Conservation (phyloP, 2,113 vertebrate species). For the Ailuropoda melanoleuca region DNA sequence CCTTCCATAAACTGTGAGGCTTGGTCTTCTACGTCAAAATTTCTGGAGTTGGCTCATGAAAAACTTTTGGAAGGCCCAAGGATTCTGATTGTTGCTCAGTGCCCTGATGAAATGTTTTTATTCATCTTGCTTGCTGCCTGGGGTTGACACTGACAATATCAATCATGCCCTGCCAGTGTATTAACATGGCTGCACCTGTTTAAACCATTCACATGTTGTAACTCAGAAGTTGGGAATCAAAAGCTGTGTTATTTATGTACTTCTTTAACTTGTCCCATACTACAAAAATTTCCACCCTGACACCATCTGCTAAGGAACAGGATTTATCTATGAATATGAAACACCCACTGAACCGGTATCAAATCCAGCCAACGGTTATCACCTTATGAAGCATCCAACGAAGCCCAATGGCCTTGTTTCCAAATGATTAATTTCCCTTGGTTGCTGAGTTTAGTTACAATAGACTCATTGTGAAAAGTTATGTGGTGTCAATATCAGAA, state of each 20-base stretch:
- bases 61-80: not conserved
- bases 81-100: not conserved
- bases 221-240: not conserved
- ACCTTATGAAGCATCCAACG: not conserved
- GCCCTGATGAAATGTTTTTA: constrained; percentile 36
- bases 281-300: not conserved
- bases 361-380: constrained; percentile 27
- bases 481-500: not conserved
- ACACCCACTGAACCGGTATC: not conserved
- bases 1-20: not conserved
- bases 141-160: not conserved
- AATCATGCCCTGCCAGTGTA: not conserved
- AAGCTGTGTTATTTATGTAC: fast-evolving
- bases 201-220: not conserved
- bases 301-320: constrained; percentile 46
- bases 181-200: not conserved
- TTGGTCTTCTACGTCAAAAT: not conserved
- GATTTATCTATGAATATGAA: constrained; percentile 17
- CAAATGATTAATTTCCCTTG: not conserved
- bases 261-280: not conserved
- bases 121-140: not conserved
- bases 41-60: not conserved
- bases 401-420: constrained; percentile 49
- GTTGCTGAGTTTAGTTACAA: not conserved
- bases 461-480: not conserved